phyloP scores from a whole-genome alignment of 2,113 vertebrate genomes.

The Naja naja region DNA sequence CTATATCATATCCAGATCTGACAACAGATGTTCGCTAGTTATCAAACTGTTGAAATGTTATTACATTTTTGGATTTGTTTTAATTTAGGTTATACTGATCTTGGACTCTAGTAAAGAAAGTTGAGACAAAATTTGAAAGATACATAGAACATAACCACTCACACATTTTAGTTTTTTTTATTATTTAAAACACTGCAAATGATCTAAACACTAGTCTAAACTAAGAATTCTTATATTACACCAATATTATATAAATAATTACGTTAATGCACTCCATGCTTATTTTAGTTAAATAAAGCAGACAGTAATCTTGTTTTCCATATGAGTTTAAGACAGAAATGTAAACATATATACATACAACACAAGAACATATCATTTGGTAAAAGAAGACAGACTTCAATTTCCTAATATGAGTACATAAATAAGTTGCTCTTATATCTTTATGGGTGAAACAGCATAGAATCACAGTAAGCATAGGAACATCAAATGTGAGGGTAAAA shows the following conservation, averaged over 20 bases:
- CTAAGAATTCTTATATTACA: conserved; percentile 27
- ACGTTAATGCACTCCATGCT: background rate
- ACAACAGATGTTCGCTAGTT: background rate
- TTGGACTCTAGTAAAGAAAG: background rate
- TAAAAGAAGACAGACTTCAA: conserved; percentile 35
- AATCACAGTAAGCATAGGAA: conserved; percentile 56
- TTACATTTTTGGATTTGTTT: background rate
- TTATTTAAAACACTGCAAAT: background rate
- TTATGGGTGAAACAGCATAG: conserved; percentile 58
- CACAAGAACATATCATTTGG: conserved; percentile 34
- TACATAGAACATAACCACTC: background rate
- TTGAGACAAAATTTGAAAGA: background rate
- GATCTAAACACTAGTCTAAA: conserved; percentile 25
- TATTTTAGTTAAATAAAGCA: conserved; percentile 14
- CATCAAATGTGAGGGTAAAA: conserved; percentile 46
- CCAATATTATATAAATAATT: conserved; percentile 13
- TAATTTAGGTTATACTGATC: background rate
- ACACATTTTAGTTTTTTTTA: background rate
- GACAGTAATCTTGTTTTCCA: background rate
- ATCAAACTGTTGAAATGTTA: background rate
- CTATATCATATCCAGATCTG: background rate
- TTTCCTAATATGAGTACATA: conserved; percentile 26
- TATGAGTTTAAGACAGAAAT: conserved; percentile 6
- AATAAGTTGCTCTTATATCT: conserved; percentile 52
- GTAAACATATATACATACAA: background rate